Evolutionary conservation across 2,888 invertebrate species (phyloP).

Genomic region (Synergus laeviventris): DNA sequence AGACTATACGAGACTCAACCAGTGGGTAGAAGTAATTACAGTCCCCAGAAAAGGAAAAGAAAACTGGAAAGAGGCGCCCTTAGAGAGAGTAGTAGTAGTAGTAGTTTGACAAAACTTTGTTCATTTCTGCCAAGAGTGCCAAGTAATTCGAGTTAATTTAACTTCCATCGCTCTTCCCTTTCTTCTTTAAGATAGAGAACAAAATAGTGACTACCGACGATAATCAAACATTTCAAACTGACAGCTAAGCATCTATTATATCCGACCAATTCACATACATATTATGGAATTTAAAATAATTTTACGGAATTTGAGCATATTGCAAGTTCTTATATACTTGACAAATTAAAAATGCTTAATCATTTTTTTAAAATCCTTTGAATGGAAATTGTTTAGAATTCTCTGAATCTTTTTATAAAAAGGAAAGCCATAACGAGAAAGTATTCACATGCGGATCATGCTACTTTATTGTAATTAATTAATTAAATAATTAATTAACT

Average conservation of each 20-base stretch:
- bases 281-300: no score
- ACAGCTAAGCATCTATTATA: neutral
- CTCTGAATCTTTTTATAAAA: no score
- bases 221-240: neutral
- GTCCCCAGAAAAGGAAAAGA: conserved; percentile 24
- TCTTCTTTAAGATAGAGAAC: conserved; percentile 3
- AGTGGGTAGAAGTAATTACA: conserved; percentile 45
- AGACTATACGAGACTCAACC: conserved; percentile 40
- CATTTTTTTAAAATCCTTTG: no score
- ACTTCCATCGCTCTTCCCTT: conserved; percentile 48
- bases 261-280: neutral
- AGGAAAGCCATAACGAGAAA: no score
- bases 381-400: no score
- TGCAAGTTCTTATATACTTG: no score
- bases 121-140: conserved; percentile 55
- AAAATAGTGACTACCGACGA: neutral
- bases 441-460: no score
- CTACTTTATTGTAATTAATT: no score
- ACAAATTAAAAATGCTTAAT: no score
- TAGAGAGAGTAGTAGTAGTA: conserved; percentile 18
- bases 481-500: no score
- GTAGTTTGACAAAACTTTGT: conserved; percentile 60
- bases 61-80: neutral
- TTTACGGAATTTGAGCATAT: no score
- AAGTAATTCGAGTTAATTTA: conserved; percentile 62